Base-by-base conservation (phyloP, 2,797 vertebrate genomes). In the Pseudomugil gertrudae region DNA sequence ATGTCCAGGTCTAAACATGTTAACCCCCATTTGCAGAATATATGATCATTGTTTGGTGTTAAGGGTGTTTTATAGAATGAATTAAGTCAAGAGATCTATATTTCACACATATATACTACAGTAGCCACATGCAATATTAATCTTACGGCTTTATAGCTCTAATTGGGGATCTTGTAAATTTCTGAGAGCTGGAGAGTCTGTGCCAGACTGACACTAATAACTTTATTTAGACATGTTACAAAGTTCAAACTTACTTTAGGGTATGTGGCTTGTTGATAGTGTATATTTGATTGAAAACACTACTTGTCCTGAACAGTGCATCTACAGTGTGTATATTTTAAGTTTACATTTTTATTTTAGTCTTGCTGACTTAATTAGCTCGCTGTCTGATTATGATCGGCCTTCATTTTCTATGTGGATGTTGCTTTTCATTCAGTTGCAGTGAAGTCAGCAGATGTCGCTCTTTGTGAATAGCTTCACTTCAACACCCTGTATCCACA, bases 361-460 rank as follows among this genome's bases (percentile, higher is more conserved):
- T 40, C 38, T 17, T 14, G 5, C 36, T 40, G 7, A 40, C 15
- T 40, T 40, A 19, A 19, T 40, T 7, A 40, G 15, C 21, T 24
- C 53, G 9, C n/a, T 47, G 24, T 72, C 58, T 60, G 43, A 57
- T 75, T 59, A 60, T 74, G 59, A 77, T 53, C 59, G 74, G 10
- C 48, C 21, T 74, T 57, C 69, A 24, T 55, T 24, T 50, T 24
- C 24, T 50, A 21, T 23, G 24, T 50, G 13, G 48, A 26, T 5
- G 13, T 15, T 26, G 15, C 38, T 40, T 6, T 40, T 40, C 19
- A 40, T 3, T 40, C 15, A 11, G 5, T 11, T 48, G 29, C 71
- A n/a, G 4, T 72, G 27, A 70, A 75, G 84, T 81, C 93, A 89
- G 88, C 85, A 95, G 93, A 83, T 92, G 94, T 91, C 94, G 91